Evolutionary conservation across 2,113 vertebrate species (phyloP), one percentile per base, ranked within the genome.

Genomic region (Catharus bicknelli): DNA sequence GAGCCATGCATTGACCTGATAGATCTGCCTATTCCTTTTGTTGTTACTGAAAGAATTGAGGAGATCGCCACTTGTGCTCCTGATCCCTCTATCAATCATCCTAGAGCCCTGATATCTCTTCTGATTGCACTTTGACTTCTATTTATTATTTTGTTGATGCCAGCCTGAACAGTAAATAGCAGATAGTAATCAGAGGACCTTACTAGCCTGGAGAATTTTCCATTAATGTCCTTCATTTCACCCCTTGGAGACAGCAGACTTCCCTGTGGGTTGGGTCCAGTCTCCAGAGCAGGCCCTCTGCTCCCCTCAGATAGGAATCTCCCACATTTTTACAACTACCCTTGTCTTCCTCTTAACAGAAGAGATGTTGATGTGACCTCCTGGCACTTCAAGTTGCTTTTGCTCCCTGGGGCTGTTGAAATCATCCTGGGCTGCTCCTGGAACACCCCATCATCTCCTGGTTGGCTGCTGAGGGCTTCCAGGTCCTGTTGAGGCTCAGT

Each of bases 401-500:
- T 47, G 27, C 29, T 55, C 40, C 42, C 13, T 64, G 68, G 27
- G 22, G n/a, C 11, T 55, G 9, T 74, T 64, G 43, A 40, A 40
- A 55, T 29, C 17, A 47, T 9, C 6, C 15, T 64, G n/a, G 10
- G 6, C 6, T 75, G 29, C 34, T 57, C 16, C 13, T 74, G 59
- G 59, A 64, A 29, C 23, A 2, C 7, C 9, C 18, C 15, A 5
- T 27, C 9, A 8, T 40, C 0, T 0, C 19, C 59, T 75, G 42
- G 16, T 20, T 57, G 34, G 29, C 34, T 64, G 29, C 50, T 57
- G 42, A n/a, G 23, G 5, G 0, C 9, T 84, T 57, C 34, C 9
- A 5, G 16, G 23, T 74, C 34, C 51, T 23, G 6, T 18, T 55
- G 69, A 40, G 20, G 30, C 34, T 42, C 30, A 25, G 8, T 30